Percentiles rank a stretch among this genome's conserved stretches.
phyloP scores from a whole-genome alignment of 2,888 invertebrate species.

The Diadromus collaris region DNA sequence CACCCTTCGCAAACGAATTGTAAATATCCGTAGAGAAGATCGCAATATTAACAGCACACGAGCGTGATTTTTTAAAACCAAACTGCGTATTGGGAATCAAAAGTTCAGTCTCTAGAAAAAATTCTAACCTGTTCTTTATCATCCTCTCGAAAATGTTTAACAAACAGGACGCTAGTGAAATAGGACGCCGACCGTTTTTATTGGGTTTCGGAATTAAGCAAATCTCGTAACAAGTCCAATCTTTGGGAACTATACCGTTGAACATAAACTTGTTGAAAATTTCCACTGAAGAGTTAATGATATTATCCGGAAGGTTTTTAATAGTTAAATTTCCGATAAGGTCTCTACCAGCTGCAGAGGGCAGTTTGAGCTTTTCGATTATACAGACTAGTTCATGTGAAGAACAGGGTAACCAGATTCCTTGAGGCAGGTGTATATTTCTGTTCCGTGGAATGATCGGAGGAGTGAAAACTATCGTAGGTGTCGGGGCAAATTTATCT shows the following conservation, averaged over 20 bases:
- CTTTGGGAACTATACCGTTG: neutral
- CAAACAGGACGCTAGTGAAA: neutral
- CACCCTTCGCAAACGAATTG: conserved; percentile 14
- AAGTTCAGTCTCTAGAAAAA: neutral
- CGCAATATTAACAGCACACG: conserved; percentile 17
- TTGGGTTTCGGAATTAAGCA: conserved; percentile 1
- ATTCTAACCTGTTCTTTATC: neutral
- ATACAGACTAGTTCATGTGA: neutral
- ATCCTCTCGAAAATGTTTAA: neutral
- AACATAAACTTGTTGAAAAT: neutral
- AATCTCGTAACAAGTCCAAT: neutral
- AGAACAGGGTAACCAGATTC: neutral
- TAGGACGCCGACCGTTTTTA: neutral
- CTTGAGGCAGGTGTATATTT: neutral
- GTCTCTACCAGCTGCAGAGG: neutral
- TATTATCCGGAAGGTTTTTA: neutral
- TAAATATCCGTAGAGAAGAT: conserved; percentile 22
- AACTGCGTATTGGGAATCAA: neutral
- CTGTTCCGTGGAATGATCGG: neutral
- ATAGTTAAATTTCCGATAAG: neutral
- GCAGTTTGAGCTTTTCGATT: neutral
- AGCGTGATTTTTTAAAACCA: conserved; percentile 14
- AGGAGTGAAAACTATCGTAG: neutral
- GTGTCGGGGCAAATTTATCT: neutral
- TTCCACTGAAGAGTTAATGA: neutral